Evolutionary conservation across 92 coral and sea anemone species (phyloP).

Genomic region (Siderastrea radians): DNA sequence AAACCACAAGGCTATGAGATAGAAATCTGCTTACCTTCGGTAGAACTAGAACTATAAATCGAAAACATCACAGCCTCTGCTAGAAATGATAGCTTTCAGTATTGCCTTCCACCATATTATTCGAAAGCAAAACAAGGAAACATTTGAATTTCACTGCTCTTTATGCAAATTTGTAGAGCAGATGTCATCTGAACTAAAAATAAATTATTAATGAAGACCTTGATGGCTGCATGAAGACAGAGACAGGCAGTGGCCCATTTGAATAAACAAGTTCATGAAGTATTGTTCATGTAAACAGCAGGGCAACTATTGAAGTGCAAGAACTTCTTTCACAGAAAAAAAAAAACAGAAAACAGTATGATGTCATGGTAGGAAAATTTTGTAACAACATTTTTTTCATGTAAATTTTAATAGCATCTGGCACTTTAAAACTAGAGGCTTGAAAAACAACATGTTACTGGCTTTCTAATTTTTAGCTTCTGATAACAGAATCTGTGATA

Average conservation of each 20-base stretch:
- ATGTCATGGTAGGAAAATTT: neutral
- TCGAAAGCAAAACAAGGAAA: slow-evolving; percentile 33
- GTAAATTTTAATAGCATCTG: neutral
- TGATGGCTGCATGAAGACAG: neutral
- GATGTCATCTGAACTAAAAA: slow-evolving; percentile 61
- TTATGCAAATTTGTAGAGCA: slow-evolving; percentile 73
- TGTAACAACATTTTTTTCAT: neutral
- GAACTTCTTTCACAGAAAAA: neutral
- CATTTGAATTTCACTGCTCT: slow-evolving; percentile 27
- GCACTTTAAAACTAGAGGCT: neutral
- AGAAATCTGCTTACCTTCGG: neutral
- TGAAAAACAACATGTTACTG: neutral
- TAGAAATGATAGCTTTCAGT: neutral
- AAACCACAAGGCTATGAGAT: neutral
- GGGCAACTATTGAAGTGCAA: neutral
- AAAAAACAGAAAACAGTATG: neutral
- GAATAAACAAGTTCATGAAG: slow-evolving; percentile 5
- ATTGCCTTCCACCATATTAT: slow-evolving; percentile 19
- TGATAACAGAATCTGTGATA: neutral
- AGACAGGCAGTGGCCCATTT: slow-evolving; percentile 21
- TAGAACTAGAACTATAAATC: neutral
- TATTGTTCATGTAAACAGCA: slow-evolving; percentile 8
- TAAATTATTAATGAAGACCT: slow-evolving; percentile 57
- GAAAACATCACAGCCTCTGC: neutral
- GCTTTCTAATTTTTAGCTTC: neutral